These are phyloP conservation scores for Halictus quadricinctus DNA, from an alignment of 2,888 invertebrate genomes.

Conservation along the genomic window DNA sequence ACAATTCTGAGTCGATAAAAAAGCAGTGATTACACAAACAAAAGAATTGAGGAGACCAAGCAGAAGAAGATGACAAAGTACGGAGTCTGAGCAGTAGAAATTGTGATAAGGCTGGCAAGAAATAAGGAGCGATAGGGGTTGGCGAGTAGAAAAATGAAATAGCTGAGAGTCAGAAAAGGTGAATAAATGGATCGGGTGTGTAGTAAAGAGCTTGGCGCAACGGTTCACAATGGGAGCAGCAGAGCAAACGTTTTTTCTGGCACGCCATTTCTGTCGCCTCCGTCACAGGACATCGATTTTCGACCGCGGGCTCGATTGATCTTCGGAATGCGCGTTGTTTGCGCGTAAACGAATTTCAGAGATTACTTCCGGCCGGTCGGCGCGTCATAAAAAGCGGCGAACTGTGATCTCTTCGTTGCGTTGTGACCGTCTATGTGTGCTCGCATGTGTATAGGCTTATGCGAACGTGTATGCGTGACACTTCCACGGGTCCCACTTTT, in stretches of 20 bases:
- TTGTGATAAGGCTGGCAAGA: neutral
- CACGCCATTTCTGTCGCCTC: neutral
- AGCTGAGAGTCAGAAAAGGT: neutral
- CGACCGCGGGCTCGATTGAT: conserved; percentile 29
- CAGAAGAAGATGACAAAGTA: neutral
- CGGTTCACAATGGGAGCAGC: neutral
- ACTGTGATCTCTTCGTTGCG: conserved; percentile 45
- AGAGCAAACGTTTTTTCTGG: neutral
- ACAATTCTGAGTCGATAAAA: neutral
- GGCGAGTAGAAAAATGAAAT: neutral
- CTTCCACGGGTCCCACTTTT: conserved; percentile 10
- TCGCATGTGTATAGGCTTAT: neutral
- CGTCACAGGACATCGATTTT: conserved; percentile 14
- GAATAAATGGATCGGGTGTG: neutral
- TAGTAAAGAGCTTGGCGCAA: neutral
- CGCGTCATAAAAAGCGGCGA: conserved; percentile 50
- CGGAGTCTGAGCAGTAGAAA: neutral
- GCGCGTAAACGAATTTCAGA: conserved; percentile 52
- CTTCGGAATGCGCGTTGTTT: conserved; percentile 35
- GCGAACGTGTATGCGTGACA: neutral
- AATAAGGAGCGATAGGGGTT: neutral
- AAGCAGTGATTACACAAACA: neutral
- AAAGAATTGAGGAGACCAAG: neutral
- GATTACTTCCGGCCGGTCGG: conserved; percentile 49
- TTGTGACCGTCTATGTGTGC: neutral